Base-by-base conservation (phyloP, 2,797 vertebrate genomes). In the Galago senegalensis region DNA sequence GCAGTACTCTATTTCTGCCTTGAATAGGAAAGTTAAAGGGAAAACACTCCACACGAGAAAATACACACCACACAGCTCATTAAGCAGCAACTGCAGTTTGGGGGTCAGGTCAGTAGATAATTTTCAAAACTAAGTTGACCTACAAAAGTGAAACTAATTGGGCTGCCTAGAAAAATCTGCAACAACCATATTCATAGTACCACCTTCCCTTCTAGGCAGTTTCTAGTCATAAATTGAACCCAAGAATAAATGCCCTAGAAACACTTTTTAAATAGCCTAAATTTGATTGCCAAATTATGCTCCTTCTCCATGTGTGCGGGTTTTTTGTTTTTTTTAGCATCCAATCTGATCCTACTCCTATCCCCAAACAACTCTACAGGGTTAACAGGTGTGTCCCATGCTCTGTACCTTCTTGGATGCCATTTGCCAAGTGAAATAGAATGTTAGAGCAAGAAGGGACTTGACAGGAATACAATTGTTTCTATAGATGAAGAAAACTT, bases 211-310 rank as follows among this genome's bases (percentile, higher is more conserved):
- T 81, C 46, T 16, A 86, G 60, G 69, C 49, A 94, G 65, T 79
- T 97, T 93, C 65, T 65, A 96, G 61, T 75, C 29, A 95, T 70
- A 97, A 97, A 93, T 29, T 69, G 67, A 95, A 93, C 56, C 75
- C 63, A 85, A 49, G 82, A 89, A 93, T 89, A 95, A 91, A 84
- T 70, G 65, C 3, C 91, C 93, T 93, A 94, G 93, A 94, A 94
- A 92, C 69, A 76, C 16, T 87, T 73, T 95, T 93, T 40, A 76
- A 93, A 90, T 87, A 91, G 76, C 70, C 70, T 73, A 89, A 83
- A 87, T 91, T 34, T 89, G n/a, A 89, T 60, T 73, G 69, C 87
- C 67, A 94, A 90, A 87, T 81, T 67, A 63, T 60, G 18, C 9
- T 72, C 53, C 40, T 88, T 87, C 27, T 75, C 31, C 49, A 34